phyloP scores from a whole-genome alignment of 2,113 vertebrate genomes.

The Piaya cayana region DNA sequence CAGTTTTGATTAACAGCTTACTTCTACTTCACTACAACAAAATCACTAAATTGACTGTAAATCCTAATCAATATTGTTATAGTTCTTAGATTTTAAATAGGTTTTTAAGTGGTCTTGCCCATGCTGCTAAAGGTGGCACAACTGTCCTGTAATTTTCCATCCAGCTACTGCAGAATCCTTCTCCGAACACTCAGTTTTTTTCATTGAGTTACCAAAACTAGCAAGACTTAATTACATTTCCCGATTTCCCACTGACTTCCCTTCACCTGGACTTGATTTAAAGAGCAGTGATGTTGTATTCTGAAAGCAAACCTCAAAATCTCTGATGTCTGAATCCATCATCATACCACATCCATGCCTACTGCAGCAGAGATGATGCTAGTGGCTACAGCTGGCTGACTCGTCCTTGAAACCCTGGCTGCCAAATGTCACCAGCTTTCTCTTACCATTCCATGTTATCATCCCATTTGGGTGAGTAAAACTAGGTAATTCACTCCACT shows the following conservation, averaged over 20 bases:
- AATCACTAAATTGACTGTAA: constrained; percentile 19
- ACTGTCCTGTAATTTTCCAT: constrained; percentile 7
- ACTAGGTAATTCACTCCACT: background rate
- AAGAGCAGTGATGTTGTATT: background rate
- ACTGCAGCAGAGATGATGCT: background rate
- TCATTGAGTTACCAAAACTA: background rate
- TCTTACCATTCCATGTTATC: background rate
- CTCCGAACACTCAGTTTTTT: background rate
- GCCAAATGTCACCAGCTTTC: background rate
- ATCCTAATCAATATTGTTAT: constrained; percentile 46
- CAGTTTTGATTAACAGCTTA: constrained; percentile 19
- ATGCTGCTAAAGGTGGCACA: background rate
- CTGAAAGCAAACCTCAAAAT: background rate
- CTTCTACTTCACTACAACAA: background rate
- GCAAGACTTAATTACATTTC: background rate
- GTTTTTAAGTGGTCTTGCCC: background rate
- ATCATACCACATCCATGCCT: background rate
- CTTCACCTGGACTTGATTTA: background rate
- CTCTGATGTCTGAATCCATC: background rate
- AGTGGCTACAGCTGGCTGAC: background rate
- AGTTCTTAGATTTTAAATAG: constrained; percentile 6
- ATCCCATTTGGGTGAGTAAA: background rate
- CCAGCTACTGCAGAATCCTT: background rate
- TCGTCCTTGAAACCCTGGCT: background rate
- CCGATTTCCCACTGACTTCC: background rate